Evolutionary conservation across 2,113 vertebrate species (phyloP), one percentile per base, ranked within the genome.

Genomic region (Noctilio leporinus): DNA sequence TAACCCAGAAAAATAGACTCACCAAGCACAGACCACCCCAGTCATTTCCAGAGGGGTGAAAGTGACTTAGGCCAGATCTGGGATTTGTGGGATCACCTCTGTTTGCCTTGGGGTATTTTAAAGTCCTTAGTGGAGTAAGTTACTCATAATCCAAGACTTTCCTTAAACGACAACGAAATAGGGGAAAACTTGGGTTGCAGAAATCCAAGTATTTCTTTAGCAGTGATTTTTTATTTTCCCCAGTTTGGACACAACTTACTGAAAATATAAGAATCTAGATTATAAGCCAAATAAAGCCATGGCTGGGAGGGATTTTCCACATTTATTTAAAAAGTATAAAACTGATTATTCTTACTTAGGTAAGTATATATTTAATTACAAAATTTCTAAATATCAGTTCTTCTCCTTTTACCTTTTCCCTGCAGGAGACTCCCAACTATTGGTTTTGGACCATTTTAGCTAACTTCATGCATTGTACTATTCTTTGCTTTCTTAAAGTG

Each of bases 1-100:
- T 97, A 97, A 97, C 78, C 95, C 93, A 97, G 93, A 80, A 96
- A 55, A 97, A 97, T 88, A 94, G 70, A 97, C 8, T 91, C 90
- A 95, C 82, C 97, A 93, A 97, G 90, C 49, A 91, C 26, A 96
- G 96, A 96, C 80, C 24, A 89, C 38, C 89, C 69, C 83, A 97
- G 96, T 30, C 90, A 97, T 87, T 96, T 96, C 87, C 90, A 90
- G 53, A 83, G 93, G 83, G 92, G 95, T 94, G 98, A 96, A 97
- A 96, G 65, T 91, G 67, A 93, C 89, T 92, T 86, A 55, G 33
- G 64, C 75, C 90, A 95, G 94, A 78, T 90, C 80, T 96, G 77
- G 95, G 93, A 97, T 96, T 94, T 96, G 76, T 93, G n/a, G 0
- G 89, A 51, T 51, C 87, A 93, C 22, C 4, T 75, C 92, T 62